Percentiles rank a stretch among this genome's conserved stretches.
Conservation (phyloP, 2,888 invertebrate species). For the Brachyptera risi region DNA sequence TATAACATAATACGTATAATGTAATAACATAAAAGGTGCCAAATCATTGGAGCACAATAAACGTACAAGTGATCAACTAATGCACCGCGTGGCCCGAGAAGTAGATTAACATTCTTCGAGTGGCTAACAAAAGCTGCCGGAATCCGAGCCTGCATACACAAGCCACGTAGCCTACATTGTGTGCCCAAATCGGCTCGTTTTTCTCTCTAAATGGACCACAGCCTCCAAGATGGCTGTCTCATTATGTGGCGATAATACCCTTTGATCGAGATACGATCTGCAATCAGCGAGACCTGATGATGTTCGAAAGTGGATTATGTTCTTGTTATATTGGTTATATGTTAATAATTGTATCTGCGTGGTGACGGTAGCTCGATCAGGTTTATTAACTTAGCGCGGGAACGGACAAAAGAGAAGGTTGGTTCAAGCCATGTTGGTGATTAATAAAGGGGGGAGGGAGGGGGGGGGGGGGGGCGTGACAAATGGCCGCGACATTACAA, state of each 20-base stretch:
- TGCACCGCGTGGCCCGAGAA: background rate
- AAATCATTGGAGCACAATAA: slow-evolving; percentile 21
- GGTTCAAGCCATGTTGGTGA: too few species aligned
- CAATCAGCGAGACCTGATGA: too few species aligned
- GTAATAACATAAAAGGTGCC: slow-evolving; percentile 22
- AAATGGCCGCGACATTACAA: background rate
- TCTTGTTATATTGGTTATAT: too few species aligned
- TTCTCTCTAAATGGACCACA: background rate
- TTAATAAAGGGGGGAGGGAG: too few species aligned
- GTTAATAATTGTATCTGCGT: background rate
- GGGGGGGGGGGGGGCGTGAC: slow-evolving; percentile 22
- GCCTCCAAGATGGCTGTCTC: background rate
- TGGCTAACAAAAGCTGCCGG: slow-evolving; percentile 2
- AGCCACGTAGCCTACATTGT: slow-evolving; percentile 1
- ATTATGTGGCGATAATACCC: too few species aligned
- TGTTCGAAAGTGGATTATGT: too few species aligned
- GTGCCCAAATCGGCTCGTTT: slow-evolving; percentile 13
- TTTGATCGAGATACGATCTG: too few species aligned
- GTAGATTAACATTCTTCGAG: slow-evolving; percentile 23
- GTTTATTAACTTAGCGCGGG: slow-evolving; percentile 28
- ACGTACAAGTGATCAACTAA: background rate
- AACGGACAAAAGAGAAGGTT: too few species aligned
- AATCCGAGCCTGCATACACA: too few species aligned
- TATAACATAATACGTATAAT: background rate
- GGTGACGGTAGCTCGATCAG: slow-evolving; percentile 22